Base-by-base conservation (phyloP, 2,797 vertebrate species). In the Pteropus rufus region DNA sequence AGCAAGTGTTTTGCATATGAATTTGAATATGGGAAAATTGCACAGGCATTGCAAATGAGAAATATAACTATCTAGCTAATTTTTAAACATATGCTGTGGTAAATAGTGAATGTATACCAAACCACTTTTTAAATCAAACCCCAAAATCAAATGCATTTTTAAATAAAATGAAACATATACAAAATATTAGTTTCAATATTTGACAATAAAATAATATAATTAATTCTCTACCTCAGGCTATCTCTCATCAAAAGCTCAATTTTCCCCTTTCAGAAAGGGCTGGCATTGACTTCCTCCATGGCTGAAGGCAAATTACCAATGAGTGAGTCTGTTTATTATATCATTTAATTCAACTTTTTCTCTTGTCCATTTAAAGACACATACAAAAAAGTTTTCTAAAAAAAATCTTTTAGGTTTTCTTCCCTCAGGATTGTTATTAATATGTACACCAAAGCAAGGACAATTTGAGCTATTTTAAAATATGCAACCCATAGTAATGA, bases 401-500 rank as follows among this genome's bases (percentile, higher is more conserved):
- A 93, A 93, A 89, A 94, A 89, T 0, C 54, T 84, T 77, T 73
- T 56, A 86, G 81, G 23, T 92, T 96, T 84, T 67, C 84, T 92
- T 92, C 81, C 85, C 82, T 93, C 41, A 70, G 90, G 93, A 89
- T 83, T 94, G 90, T 75, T 97, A 77, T 95, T 96, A 97, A 96
- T 93, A 96, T 95, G 75, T 58, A 88, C 76, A 93, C n/a, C 73
- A 93, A 97, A 96, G 88, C 82, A 93, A 92, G 56, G 41, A 92
- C 92, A 39, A 92, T 81, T 86, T 93, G 93, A 96, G 89, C 92
- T 95, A 91, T 97, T 97, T 96, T 93, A 97, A 97, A 97, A 94
- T 96, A 95, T 95, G 93, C 96, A 96, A 95, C 75, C 69, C 89
- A 75, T 93, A 95, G 39, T 95, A 93, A 95, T 94, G 94, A 97